These are phyloP conservation scores for Lacerta agilis DNA, from an alignment of 2,797 vertebrate species.

Conservation along the genomic window DNA sequence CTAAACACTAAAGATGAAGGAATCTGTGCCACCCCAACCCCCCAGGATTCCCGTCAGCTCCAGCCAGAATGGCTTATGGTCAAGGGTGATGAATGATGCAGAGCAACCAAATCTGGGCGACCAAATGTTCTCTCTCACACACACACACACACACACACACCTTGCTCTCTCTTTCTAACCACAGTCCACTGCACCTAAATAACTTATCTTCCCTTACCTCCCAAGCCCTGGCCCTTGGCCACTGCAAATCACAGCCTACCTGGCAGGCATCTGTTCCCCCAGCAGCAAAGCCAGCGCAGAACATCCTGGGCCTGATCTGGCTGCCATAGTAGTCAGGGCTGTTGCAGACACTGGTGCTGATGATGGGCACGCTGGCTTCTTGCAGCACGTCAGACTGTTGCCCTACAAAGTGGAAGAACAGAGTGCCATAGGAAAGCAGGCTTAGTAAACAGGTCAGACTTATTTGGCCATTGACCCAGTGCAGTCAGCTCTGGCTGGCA, in stretches of 20 bases:
- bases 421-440: neutral
- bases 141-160: no score
- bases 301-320: constrained; percentile 93
- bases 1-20: no score
- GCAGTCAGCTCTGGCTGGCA: neutral
- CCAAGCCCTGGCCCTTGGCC: no score
- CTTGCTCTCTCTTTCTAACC: neutral
- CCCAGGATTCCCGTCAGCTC: no score
- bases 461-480: neutral
- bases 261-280: constrained; percentile 92
- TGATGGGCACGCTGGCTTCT: constrained; percentile 89
- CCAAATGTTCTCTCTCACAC: neutral
- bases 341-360: constrained; percentile 87
- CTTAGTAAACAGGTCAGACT: neutral
- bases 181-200: neutral
- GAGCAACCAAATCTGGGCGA: neutral
- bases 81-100: neutral
- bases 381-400: constrained; percentile 87
- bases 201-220: neutral
- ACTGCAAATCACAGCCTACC: constrained; percentile 70
- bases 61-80: neutral
- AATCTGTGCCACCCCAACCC: no score
- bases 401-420: constrained; percentile 68
- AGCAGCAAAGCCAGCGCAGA: constrained; percentile 91
- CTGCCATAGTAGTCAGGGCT: constrained; percentile 89